Percentiles rank a stretch among this genome's conserved stretches.
These are phyloP conservation scores for Phaethon lepturus DNA, from an alignment of 2,113 vertebrate species.

Conservation along the genomic window DNA sequence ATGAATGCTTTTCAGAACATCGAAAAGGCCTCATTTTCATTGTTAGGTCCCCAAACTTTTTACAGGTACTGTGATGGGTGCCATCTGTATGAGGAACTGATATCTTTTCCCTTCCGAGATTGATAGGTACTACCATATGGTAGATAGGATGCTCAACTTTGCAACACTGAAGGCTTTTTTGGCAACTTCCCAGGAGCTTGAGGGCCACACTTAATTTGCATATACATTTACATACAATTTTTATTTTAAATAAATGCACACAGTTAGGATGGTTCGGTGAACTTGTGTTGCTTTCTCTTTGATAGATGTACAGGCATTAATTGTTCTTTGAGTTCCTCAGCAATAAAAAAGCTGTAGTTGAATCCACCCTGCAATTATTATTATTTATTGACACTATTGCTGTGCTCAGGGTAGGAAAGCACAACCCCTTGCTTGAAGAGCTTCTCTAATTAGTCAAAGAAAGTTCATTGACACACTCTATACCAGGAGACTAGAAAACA, in stretches of 20 bases:
- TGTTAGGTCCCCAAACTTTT: background rate
- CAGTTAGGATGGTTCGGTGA: background rate
- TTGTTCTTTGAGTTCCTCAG: constrained; percentile 9
- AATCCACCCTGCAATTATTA: constrained; percentile 1
- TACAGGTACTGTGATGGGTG: background rate
- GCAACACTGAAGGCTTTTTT: constrained; percentile 37
- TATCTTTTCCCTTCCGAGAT: background rate
- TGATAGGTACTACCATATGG: constrained; percentile 59
- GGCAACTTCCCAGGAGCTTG: constrained; percentile 40
- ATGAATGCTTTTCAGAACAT: background rate
- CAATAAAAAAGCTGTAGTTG: background rate
- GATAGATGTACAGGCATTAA: background rate
- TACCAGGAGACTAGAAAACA: background rate
- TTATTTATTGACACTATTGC: constrained; percentile 20
- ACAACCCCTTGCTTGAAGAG: background rate
- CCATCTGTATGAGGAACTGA: constrained; percentile 36
- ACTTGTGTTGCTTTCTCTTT: background rate
- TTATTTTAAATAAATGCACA: constrained; percentile 30
- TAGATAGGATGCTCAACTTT: constrained; percentile 52
- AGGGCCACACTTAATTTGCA: constrained; percentile 62
- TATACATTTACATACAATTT: constrained; percentile 55
- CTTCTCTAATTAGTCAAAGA: background rate
- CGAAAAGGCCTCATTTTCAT: rapidly evolving
- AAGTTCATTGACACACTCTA: background rate
- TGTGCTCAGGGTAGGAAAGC: background rate